Evolutionary conservation across 2,113 vertebrate genomes (phyloP).

Genomic region (Mystacornis crossleyi): DNA sequence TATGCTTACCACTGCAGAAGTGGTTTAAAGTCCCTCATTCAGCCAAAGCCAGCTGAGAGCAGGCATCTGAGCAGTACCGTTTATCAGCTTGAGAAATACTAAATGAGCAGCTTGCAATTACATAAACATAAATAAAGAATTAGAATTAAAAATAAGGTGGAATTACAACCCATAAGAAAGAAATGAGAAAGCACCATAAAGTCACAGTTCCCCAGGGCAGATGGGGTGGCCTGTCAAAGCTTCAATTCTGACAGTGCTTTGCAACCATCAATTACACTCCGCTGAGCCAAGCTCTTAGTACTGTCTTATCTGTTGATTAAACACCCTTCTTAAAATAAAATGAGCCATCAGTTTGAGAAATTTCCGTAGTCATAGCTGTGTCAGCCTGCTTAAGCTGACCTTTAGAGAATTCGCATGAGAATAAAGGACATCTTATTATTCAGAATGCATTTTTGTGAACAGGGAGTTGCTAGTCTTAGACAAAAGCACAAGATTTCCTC

Average conservation of each 20-base stretch:
- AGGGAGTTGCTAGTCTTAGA: neutral
- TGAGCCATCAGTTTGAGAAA: slow-evolving; percentile 34
- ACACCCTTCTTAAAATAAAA: slow-evolving; percentile 8
- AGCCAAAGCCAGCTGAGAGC: neutral
- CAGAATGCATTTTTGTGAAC: neutral
- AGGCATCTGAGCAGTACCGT: neutral
- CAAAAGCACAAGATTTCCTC: neutral
- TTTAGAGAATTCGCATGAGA: neutral
- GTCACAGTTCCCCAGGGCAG: neutral
- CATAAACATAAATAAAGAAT: neutral
- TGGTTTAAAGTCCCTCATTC: neutral
- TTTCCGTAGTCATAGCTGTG: slow-evolving; percentile 29
- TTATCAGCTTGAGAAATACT: neutral
- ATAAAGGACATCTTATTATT: slow-evolving; percentile 22
- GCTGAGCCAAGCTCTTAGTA: neutral
- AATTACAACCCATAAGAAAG: neutral
- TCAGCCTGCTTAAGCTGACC: slow-evolving; percentile 37
- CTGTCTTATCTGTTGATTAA: slow-evolving; percentile 36
- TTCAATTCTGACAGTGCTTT: neutral
- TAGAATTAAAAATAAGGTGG: neutral
- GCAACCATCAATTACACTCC: neutral
- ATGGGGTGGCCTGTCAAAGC: neutral
- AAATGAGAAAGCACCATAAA: neutral
- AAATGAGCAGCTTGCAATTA: neutral
- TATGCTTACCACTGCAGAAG: neutral